These are phyloP conservation scores for Leptinotarsa undecemlineata DNA, from an alignment of 1,140 invertebrate genomes.

Conservation along the genomic window DNA sequence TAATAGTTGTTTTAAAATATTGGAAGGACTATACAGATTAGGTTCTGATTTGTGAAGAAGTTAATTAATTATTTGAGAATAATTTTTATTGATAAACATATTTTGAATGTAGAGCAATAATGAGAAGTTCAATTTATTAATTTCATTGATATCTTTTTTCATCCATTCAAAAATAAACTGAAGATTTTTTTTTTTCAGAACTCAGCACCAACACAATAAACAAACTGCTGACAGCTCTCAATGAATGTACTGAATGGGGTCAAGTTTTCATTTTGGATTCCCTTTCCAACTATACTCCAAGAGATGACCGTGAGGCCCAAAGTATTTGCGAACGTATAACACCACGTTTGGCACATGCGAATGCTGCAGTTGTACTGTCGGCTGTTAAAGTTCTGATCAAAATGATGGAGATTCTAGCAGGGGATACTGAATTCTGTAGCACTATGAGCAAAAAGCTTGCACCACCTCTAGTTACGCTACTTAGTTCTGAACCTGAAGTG, in stretches of 20 bases:
- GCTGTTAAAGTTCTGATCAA: slow-evolving; percentile 98
- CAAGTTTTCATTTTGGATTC: slow-evolving; percentile 99
- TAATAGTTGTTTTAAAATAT: too few relatives aligned
- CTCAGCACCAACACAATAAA: slow-evolving; percentile 98
- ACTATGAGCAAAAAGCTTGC: slow-evolving; percentile 96
- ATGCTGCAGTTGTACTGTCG: slow-evolving; percentile 98
- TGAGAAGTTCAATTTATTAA: too few relatives aligned
- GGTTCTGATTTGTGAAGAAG: too few relatives aligned
- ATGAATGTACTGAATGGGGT: slow-evolving; percentile 99
- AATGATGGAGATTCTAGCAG: slow-evolving; percentile 94
- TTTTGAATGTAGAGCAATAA: neutral
- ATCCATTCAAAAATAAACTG: neutral
- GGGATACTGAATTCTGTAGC: slow-evolving; percentile 91
- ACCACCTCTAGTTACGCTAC: slow-evolving; percentile 96
- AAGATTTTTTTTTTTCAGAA: slow-evolving; percentile 60
- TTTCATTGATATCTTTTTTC: too few relatives aligned
- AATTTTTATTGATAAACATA: neutral
- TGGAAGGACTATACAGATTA: too few relatives aligned
- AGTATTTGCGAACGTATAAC: slow-evolving; percentile 99
- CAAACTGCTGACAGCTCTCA: slow-evolving; percentile 96
- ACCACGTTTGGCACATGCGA: slow-evolving; percentile 96
- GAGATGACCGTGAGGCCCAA: slow-evolving; percentile 98
- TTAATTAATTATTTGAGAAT: too few relatives aligned
- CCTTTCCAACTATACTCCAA: slow-evolving; percentile 94
- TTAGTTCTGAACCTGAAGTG: slow-evolving; percentile 98